These are phyloP conservation scores for Dipodomys stephensi DNA, from an alignment of 2,113 vertebrate genomes.

Conservation along the genomic window DNA sequence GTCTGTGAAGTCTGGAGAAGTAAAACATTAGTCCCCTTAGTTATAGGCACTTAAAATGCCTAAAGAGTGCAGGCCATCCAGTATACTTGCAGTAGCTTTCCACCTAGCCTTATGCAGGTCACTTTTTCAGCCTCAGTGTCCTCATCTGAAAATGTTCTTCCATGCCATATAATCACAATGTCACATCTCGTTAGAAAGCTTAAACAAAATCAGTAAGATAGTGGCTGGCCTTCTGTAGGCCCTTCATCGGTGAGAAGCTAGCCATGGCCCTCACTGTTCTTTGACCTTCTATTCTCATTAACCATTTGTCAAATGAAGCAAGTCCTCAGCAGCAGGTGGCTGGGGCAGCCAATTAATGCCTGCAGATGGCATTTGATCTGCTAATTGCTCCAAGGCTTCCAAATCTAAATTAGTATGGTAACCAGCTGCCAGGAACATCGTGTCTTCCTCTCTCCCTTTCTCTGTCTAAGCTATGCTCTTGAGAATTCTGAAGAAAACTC, in stretches of 20 bases:
- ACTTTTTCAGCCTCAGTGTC: not conserved
- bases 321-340: slow-evolving; percentile 79
- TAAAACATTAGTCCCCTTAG: not conserved
- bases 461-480: slow-evolving; percentile 9
- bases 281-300: slow-evolving; percentile 51
- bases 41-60: not conserved
- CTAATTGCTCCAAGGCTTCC: slow-evolving; percentile 79
- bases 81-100: not conserved
- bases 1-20: not conserved
- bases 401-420: slow-evolving; percentile 70
- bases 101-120: not conserved
- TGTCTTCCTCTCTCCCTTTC: slow-evolving; percentile 25
- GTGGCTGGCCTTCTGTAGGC: not conserved
- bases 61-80: not conserved
- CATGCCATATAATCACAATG: no score
- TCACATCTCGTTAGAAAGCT: not conserved
- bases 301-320: slow-evolving; percentile 49
- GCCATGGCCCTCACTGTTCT: not conserved
- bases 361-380: slow-evolving; percentile 65
- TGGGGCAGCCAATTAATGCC: slow-evolving; percentile 60
- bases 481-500: slow-evolving; percentile 74
- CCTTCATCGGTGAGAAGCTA: not conserved
- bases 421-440: slow-evolving; percentile 67
- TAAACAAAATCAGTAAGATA: not conserved
- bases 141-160: not conserved